Evolutionary conservation across 2,888 invertebrate genomes (phyloP), one percentile per base, ranked within the genome.

Genomic region (Mantis religiosa): DNA sequence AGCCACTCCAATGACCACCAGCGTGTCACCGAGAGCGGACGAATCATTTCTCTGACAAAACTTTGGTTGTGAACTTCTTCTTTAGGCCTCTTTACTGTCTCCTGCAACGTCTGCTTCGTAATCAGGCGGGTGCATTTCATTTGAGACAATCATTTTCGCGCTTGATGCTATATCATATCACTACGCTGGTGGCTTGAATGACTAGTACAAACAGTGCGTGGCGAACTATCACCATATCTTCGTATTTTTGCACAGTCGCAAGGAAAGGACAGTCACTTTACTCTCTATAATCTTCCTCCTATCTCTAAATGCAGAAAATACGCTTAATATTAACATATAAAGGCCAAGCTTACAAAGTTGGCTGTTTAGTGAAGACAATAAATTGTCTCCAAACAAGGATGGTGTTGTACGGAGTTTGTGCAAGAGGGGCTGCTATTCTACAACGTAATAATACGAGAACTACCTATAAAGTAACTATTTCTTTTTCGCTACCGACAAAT

Each of bases 21-120:
- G 82, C 71, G 86, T 84, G 7, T 88, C 85, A n/a, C 84, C 84
- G 1, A 28, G 88, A 34, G 88, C 90, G 34, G 90, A 90, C 84
- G 90, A 90, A 89, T 89, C 89, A 41, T 90, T 90, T 84, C 90
- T 90, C 88, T 90, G 90, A 71, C 54, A 71, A 71, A 71, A 71
- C 54, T 71, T 71, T 71, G 54, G 54, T 71, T 71, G 54, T 71
- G 54, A 71, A 71, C 54, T 71, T 71, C 54, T 71, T 71, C 54
- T 71, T 71, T 71, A 71, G 54, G 20, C 54, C 54, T 71, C 54
- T 71, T 71, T 71, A 3, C 54, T 71, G 20, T 71, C 54, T 71
- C 15, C 25, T 25, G 54, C 54, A 71, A 20, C 54, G 54, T 71
- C 54, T 71, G 54, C 54, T 71, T 71, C 54, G 54, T 71, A 71